phyloP scores from a whole-genome alignment of 2,113 vertebrate species.

The Ciconia stormi region DNA sequence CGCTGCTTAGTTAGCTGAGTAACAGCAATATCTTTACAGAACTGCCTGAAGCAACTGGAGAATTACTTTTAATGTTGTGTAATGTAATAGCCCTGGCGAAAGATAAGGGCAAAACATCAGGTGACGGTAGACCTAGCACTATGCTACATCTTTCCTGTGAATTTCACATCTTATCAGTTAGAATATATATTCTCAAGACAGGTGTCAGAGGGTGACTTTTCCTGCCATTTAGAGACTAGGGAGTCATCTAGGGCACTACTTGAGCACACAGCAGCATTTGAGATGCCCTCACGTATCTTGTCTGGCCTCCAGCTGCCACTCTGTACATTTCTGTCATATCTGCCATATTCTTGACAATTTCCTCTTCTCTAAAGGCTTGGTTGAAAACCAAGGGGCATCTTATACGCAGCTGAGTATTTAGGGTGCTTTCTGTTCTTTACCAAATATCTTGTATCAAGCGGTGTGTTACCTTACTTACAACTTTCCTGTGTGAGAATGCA shows the following conservation, averaged over 20 bases:
- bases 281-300: accelerated
- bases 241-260: not conserved
- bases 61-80: not conserved
- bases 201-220: not conserved
- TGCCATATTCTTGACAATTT: not conserved
- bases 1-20: not conserved
- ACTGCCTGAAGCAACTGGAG: accelerated
- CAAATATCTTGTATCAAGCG: not conserved
- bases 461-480: not conserved
- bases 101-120: not conserved
- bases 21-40: not conserved
- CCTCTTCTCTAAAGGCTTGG: not conserved
- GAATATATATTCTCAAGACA: not conserved
- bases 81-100: accelerated
- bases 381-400: not conserved
- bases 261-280: not conserved
- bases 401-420: not conserved
- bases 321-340: not conserved
- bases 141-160: not conserved
- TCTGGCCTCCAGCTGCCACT: not conserved
- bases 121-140: not conserved
- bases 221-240: not conserved
- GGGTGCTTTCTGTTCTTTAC: not conserved
- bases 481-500: not conserved
- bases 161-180: not conserved